Percentiles rank a stretch among this genome's conserved stretches.
These are phyloP conservation scores for Puffinus mauretanicus DNA, from an alignment of 2,113 vertebrate species.

Conservation along the genomic window DNA sequence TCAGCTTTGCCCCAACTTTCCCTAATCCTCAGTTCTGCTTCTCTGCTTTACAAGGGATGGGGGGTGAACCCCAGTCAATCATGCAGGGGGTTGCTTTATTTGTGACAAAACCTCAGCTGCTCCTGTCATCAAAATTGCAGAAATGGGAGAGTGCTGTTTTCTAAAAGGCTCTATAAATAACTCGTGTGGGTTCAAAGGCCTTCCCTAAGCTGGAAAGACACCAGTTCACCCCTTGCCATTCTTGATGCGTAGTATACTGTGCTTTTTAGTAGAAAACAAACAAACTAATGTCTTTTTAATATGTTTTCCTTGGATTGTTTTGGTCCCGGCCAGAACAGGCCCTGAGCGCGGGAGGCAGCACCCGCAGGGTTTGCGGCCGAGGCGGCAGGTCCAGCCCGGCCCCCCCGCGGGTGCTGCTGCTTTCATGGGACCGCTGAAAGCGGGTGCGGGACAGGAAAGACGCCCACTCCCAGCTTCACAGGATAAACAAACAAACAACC, in stretches of 20 bases:
- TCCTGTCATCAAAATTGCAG: background rate
- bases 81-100: background rate
- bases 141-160: background rate
- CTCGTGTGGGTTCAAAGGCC: background rate
- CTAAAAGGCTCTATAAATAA: conserved; percentile 21
- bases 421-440: background rate
- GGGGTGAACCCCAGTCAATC: background rate
- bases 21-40: background rate
- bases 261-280: background rate
- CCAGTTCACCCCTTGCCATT: background rate
- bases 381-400: background rate
- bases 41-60: background rate
- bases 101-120: background rate
- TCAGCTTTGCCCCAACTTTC: background rate
- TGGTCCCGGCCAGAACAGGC: background rate
- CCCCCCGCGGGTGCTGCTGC: background rate
- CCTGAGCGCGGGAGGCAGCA: background rate
- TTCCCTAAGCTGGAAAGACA: background rate
- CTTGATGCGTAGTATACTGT: background rate
- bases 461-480: background rate
- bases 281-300: background rate
- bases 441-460: background rate
- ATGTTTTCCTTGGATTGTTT: conserved; percentile 2
- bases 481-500: background rate
- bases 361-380: background rate